Evolutionary conservation across 2,888 invertebrate species (phyloP).

Genomic region (Fabriciana adippe): DNA sequence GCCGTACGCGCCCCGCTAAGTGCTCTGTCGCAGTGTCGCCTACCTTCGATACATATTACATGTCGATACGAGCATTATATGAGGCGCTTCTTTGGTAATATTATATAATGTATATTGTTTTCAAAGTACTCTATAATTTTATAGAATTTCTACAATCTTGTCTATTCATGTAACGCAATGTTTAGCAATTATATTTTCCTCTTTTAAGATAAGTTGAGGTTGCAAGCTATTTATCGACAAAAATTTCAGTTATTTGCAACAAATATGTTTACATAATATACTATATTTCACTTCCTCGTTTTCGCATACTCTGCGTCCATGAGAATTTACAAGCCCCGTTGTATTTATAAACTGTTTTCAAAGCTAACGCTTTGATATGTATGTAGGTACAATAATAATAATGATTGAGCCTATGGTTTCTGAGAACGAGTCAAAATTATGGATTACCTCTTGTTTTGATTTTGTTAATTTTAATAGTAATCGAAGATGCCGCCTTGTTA

Average conservation of each 20-base stretch:
- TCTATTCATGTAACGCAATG: no score
- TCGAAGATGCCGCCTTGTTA: constrained; percentile 22
- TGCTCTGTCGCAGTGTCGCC: constrained; percentile 73
- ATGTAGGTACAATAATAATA: constrained; percentile 29
- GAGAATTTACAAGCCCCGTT: constrained; percentile 29
- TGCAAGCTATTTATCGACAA: constrained; percentile 7
- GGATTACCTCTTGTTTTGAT: constrained; percentile 33
- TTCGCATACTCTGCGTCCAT: constrained; percentile 15
- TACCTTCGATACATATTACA: constrained; percentile 43
- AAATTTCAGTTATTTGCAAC: constrained; percentile 9
- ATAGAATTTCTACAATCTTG: no score
- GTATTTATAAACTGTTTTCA: constrained; percentile 34
- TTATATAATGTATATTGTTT: background rate
- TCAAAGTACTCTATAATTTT: no score
- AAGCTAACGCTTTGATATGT: constrained; percentile 31
- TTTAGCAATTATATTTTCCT: no score
- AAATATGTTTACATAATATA: constrained; percentile 15
- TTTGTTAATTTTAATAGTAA: constrained; percentile 32
- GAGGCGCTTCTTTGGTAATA: constrained; percentile 7
- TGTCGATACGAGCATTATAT: constrained; percentile 21
- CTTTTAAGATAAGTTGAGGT: background rate
- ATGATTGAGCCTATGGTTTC: constrained; percentile 29
- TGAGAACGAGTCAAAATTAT: constrained; percentile 28
- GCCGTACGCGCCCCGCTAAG: constrained; percentile 73
- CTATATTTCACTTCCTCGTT: constrained; percentile 19